Base-by-base conservation (phyloP, 1,140 invertebrate genomes). In the Hycleus phaleratus region DNA sequence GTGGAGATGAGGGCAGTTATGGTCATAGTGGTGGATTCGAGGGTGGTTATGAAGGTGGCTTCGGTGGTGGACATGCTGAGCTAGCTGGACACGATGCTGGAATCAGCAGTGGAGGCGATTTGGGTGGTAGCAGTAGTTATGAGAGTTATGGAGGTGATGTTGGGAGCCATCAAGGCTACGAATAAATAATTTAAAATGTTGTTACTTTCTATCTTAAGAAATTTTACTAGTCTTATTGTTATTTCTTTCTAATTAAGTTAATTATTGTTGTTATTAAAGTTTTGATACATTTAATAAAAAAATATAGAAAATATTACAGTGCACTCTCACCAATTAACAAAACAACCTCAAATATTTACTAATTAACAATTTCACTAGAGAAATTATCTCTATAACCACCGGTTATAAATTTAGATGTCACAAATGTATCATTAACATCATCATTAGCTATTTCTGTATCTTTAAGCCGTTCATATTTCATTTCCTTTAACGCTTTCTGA, bases 161-260 rank as follows among this genome's bases (percentile, higher is more conserved):
- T 11, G 65, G 60, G 52, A 64, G 66, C 38, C 68, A 69, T 50
- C 55, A 59, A 9, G 68, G 68, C 55, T 69, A 69, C 64, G 61
- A 68, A 46, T 68, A 62, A 56, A 18, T 59, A 10, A 6, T 57
- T 25, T 39, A 32, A 10, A 46, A 42, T 59, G 26, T 52, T 24
- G 38, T 51, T 48, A 61, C 45, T 49, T 47, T 54, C 39, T 54
- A 58, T 60, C 62, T 62, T 49, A 53, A 59, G 52, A 58, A 63
- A 60, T 56, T 59, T 48, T 46, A 62, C 65, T 67, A 67, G 65
- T 67, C 65, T 53, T 63, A 55, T 56, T 58, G 39, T 45, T 60
- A 49, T 42, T 49, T 59, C 53, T 56, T 55, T 56, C 60, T 64
- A 64, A 58, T 51, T 58, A 58, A 60, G 52, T 58, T 65, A 49